Percentiles rank a stretch among this genome's conserved stretches.
These are phyloP conservation scores for Spinus olivaceus DNA, from an alignment of 2,797 vertebrate species.

Conservation along the genomic window DNA sequence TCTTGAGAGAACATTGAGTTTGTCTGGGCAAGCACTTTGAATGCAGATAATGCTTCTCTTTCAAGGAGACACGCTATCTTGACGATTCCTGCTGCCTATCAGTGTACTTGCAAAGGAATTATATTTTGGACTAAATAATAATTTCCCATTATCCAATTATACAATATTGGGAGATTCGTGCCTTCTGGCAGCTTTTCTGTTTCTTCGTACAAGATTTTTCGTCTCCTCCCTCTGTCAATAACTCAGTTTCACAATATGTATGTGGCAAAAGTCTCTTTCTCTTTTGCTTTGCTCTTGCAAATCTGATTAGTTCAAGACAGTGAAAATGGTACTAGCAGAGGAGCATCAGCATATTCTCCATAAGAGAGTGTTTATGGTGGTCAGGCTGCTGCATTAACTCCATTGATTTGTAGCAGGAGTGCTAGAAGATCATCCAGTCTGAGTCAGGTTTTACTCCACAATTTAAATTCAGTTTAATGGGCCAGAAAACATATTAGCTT, in stretches of 20 bases:
- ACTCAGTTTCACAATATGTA: neutral
- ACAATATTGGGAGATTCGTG: neutral
- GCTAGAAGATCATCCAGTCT: neutral
- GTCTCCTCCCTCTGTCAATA: neutral
- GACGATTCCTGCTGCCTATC: neutral
- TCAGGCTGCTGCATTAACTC: neutral
- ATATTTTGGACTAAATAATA: neutral
- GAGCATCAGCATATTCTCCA: fast-evolving
- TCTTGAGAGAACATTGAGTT: neutral
- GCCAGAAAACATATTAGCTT: neutral
- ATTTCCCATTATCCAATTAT: neutral
- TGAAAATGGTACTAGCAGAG: neutral
- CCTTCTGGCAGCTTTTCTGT: neutral
- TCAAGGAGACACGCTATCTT: neutral
- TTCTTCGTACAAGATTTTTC: neutral
- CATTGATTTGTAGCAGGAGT: neutral
- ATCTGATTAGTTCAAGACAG: neutral
- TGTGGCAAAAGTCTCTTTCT: neutral
- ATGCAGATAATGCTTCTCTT: neutral
- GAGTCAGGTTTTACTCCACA: neutral
- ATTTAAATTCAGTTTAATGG: neutral
- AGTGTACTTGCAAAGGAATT: neutral
- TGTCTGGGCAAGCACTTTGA: neutral
- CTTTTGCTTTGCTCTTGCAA: neutral
- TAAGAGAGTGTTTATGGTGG: neutral